phyloP scores from a whole-genome alignment of 2,113 vertebrate genomes.

The Psittacula cyanocephala region DNA sequence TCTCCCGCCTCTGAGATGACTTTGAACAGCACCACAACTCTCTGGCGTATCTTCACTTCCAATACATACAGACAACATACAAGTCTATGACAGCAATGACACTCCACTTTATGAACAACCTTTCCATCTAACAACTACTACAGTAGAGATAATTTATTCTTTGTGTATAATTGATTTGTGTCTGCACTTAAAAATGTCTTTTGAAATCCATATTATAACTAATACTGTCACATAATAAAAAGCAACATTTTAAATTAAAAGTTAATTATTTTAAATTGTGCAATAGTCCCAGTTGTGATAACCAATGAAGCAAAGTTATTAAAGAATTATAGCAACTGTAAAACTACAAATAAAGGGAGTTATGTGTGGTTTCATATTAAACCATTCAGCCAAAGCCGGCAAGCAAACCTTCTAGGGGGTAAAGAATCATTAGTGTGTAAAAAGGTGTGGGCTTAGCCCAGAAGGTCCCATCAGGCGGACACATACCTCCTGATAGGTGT shows the following conservation, averaged over 20 bases:
- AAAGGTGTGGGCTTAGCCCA: neutral
- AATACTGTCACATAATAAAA: slow-evolving; percentile 66
- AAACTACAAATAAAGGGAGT: neutral
- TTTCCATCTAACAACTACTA: slow-evolving; percentile 50
- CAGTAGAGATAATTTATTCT: slow-evolving; percentile 58
- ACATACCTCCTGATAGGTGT: neutral
- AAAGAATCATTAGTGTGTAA: neutral
- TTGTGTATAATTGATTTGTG: slow-evolving; percentile 70
- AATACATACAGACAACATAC: neutral
- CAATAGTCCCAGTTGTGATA: neutral
- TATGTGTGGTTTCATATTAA: neutral
- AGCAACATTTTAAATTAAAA: slow-evolving; percentile 61
- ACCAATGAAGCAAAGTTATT: neutral
- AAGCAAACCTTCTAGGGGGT: neutral
- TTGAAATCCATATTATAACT: slow-evolving; percentile 69
- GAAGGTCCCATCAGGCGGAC: neutral
- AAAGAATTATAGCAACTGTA: neutral
- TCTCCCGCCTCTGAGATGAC: neutral
- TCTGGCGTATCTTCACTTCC: neutral
- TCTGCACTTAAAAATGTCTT: slow-evolving; percentile 64
- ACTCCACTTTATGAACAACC: neutral
- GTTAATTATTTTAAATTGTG: neutral
- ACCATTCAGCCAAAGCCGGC: neutral
- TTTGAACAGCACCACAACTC: neutral
- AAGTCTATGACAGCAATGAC: neutral